Conservation (phyloP, 1,140 invertebrate species). For the Drosophila nasuta region DNA sequence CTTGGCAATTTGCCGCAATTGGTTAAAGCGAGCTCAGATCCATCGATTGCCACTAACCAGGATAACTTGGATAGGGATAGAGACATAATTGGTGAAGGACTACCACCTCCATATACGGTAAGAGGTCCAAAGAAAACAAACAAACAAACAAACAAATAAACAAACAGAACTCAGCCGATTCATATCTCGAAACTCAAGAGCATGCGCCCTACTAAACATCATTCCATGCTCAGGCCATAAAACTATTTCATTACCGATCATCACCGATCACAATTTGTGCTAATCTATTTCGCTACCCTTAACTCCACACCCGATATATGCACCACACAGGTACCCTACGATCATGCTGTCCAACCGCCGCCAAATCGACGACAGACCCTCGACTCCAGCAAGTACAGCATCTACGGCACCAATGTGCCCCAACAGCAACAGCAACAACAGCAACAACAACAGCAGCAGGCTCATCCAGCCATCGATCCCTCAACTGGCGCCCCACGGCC, state of each 20-base stretch:
- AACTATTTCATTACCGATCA: conserved; percentile 8
- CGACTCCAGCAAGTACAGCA: conserved; percentile 78
- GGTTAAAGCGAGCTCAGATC: conserved; percentile 95
- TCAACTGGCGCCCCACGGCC: conserved; percentile 51
- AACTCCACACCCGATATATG: conserved; percentile 54
- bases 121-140: conserved; percentile 73
- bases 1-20: conserved; percentile 87
- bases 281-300: conserved; percentile 67
- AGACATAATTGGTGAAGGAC: conserved; percentile 86
- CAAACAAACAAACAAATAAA: background rate
- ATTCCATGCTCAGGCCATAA: conserved; percentile 15
- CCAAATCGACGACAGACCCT: conserved; percentile 76
- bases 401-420: conserved; percentile 65
- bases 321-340: conserved; percentile 76
- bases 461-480: conserved; percentile 49
- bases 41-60: conserved; percentile 88
- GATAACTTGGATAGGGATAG: conserved; percentile 88
- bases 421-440: conserved; percentile 45
- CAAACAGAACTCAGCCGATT: conserved; percentile 14
- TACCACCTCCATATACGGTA: conserved; percentile 92
- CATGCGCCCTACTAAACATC: conserved; percentile 67
- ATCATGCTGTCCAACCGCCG: conserved; percentile 70
- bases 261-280: conserved; percentile 44
- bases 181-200: conserved; percentile 31
- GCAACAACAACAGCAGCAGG: conserved; percentile 12